These are phyloP conservation scores for Pandion haliaetus DNA, from an alignment of 2,113 vertebrate genomes.

Conservation along the genomic window DNA sequence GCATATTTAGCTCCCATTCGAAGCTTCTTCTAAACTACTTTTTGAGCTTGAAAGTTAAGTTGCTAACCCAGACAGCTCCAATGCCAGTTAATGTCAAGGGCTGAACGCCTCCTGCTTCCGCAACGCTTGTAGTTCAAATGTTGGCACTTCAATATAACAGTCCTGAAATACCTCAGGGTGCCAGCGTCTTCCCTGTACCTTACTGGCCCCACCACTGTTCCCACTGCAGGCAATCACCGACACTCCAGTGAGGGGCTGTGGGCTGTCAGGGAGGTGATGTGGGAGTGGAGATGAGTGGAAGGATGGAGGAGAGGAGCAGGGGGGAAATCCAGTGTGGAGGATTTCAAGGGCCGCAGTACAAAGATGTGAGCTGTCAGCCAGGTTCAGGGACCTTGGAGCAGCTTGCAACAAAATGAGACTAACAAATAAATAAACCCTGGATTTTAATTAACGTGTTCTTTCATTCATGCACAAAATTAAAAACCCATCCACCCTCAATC, in stretches of 20 bases:
- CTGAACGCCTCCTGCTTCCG: neutral
- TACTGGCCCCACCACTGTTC: neutral
- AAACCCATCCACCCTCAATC: neutral
- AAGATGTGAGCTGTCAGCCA: neutral
- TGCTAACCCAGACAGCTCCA: neutral
- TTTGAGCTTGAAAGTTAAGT: neutral
- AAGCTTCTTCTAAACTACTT: neutral
- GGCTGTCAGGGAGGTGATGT: neutral
- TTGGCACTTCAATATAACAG: neutral
- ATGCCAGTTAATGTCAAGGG: neutral
- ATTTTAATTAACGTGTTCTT: constrained; percentile 54
- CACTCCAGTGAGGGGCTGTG: neutral
- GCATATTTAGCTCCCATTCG: neutral
- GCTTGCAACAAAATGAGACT: neutral
- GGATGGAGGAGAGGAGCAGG: neutral
- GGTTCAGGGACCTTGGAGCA: neutral
- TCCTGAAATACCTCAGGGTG: neutral
- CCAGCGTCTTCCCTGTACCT: neutral
- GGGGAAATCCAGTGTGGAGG: neutral
- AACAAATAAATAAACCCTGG: neutral
- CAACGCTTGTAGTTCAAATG: neutral
- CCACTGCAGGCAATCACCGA: neutral
- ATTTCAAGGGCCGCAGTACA: neutral
- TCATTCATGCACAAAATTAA: constrained; percentile 21
- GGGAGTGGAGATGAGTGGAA: neutral